A percentile compares a stretch with the other conserved stretches of the same genome.
Evolutionary conservation across 37 sponge, comb jelly and placozoan species (phyloP).

Genomic region (Amphimedon queenslandica): DNA sequence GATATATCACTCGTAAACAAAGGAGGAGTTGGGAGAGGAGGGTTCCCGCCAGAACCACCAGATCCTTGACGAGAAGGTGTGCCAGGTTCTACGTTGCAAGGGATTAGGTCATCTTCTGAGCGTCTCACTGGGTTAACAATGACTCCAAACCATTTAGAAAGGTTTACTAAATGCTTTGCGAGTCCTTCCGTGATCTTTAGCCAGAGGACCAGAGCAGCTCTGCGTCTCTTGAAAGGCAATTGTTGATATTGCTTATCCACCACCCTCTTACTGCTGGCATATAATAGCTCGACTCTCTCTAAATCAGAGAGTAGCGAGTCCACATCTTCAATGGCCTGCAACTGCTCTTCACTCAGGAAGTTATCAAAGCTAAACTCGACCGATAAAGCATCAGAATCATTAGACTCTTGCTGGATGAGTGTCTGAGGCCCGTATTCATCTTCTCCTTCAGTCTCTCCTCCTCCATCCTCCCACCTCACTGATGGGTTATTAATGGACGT

Average conservation of each 20-base stretch:
- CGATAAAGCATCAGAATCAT: background rate
- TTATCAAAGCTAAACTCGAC: background rate
- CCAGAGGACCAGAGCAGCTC: conserved; percentile 59
- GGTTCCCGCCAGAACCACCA: background rate
- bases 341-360: conserved; percentile 28
- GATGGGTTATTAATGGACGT: background rate
- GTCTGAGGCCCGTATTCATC: conserved; percentile 6
- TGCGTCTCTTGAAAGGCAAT: conserved; percentile 30
- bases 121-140: background rate
- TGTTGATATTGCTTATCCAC: conserved; percentile 33
- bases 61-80: background rate
- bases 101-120: too few species aligned
- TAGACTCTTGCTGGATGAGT: conserved; percentile 2
- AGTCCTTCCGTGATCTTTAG: conserved; percentile 41
- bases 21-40: background rate
- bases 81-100: too few species aligned
- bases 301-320: conserved; percentile 24
- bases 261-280: conserved; percentile 23
- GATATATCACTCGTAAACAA: background rate
- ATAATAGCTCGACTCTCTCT: conserved; percentile 34
- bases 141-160: conserved; percentile 47
- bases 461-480: too few species aligned
- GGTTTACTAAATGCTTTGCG: conserved; percentile 11
- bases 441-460: background rate
- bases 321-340: conserved; percentile 19